Conservation (phyloP, 2,113 vertebrate genomes). For the Progne subis region DNA sequence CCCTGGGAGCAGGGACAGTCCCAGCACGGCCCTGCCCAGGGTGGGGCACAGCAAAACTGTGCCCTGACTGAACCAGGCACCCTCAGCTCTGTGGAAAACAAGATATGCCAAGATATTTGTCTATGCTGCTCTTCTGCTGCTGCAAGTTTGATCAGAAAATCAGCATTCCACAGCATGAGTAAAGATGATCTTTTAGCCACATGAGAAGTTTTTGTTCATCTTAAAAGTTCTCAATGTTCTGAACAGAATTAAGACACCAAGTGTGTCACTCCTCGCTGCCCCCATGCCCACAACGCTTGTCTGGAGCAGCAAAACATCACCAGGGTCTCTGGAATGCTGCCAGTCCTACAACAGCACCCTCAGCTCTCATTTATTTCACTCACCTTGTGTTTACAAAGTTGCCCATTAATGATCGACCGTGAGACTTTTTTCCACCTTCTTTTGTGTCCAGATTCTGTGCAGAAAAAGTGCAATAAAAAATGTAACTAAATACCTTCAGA, state of each 20-base stretch:
- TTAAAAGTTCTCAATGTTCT: background rate
- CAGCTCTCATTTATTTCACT: constrained; percentile 4
- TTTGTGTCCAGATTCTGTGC: constrained; percentile 83
- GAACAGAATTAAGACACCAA: background rate
- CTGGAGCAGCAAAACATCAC: background rate
- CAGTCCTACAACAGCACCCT: background rate
- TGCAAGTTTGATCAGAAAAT: background rate
- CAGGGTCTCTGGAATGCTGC: background rate
- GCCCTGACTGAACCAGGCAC: background rate
- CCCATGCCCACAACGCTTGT: background rate
- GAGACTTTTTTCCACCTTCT: constrained; percentile 89
- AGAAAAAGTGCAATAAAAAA: constrained; percentile 8
- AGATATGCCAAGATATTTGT: background rate
- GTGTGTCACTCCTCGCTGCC: background rate
- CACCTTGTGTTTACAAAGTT: constrained; percentile 93
- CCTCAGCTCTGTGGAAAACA: background rate
- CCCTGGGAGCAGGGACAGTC: background rate
- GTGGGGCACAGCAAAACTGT: background rate
- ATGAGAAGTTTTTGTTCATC: background rate
- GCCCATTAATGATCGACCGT: constrained; percentile 88
- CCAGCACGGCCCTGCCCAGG: background rate
- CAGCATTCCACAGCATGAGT: background rate
- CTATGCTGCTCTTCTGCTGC: background rate
- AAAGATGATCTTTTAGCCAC: background rate
- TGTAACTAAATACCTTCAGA: background rate